Evolutionary conservation across 2,888 invertebrate genomes (phyloP), one percentile per base, ranked within the genome.

Genomic region (Gari tellinella): DNA sequence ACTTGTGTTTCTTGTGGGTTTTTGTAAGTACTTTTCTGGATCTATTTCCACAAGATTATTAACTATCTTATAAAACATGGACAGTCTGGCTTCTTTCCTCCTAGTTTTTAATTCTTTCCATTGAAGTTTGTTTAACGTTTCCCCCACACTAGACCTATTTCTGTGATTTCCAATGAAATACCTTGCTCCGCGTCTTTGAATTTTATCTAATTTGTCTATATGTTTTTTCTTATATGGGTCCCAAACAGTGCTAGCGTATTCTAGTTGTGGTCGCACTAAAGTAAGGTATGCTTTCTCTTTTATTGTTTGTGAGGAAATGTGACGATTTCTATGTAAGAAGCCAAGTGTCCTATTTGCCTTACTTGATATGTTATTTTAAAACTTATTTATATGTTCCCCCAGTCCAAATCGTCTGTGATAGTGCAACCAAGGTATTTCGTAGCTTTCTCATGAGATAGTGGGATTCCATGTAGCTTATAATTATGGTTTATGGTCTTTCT

Each of bases 201-300:
- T 40, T 8, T 12, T 12, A 8, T 40, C 15, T 8, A 12, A 8
- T 12, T 12, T 40, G 40, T 40, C 10, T 40, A 40, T 8, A 8
- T 15, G 15, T 12, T 15, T 40, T 40, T 40, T 40, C 10, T 40
- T 40, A 40, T 40, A 40, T 40, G 40, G 15, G 40, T 40, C 40
- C 40, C 40, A 40, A 40, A 40, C 40, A 12, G 40, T 40, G 40
- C 40, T 40, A 40, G 15, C 40, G 40, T 40, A 40, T 40, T 40
- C 40, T 40, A 40, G 15, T 40, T 40, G 40, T 40, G n/a, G n/a
- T n/a, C n/a, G n/a, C n/a, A n/a, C n/a, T n/a, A n/a, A n/a, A n/a
- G n/a, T n/a, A n/a, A n/a, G n/a, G n/a, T n/a, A n/a, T n/a, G n/a
- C n/a, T n/a, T n/a, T n/a, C n/a, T n/a, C n/a, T n/a, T n/a, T n/a